These are phyloP conservation scores for Tiaroga cobitis DNA, from an alignment of 2,797 vertebrate species.

Conservation along the genomic window DNA sequence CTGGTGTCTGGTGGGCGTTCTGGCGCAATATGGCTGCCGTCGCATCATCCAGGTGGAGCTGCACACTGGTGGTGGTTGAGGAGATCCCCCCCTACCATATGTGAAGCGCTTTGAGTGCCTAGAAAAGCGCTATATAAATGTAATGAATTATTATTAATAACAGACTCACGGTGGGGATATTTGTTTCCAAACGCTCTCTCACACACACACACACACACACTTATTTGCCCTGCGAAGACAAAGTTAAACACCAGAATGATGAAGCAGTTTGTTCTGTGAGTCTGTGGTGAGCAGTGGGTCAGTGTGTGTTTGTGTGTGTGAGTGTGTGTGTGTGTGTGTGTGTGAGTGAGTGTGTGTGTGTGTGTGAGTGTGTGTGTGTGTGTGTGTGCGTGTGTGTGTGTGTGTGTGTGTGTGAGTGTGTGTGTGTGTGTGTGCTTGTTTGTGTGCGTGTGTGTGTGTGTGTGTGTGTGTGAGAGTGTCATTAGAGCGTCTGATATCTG, in stretches of 20 bases:
- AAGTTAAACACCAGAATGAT: slow-evolving; percentile 5
- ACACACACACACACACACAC: not conserved
- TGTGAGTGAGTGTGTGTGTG: slow-evolving; percentile 61
- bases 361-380: slow-evolving; percentile 66
- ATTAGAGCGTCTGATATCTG: slow-evolving; percentile 42
- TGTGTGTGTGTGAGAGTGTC: slow-evolving; percentile 64
- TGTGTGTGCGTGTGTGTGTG: slow-evolving; percentile 64
- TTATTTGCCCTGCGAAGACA: not conserved
- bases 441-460: slow-evolving; percentile 40
- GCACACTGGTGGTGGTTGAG: too few relatives aligned
- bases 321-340: slow-evolving; percentile 61
- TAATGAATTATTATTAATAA: too few relatives aligned
- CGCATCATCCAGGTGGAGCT: too few relatives aligned
- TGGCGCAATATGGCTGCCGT: too few relatives aligned
- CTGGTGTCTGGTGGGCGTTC: too few relatives aligned
- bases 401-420: slow-evolving; percentile 65
- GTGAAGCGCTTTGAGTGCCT: too few relatives aligned
- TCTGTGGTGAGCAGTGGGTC: not conserved
- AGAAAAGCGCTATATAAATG: too few relatives aligned
- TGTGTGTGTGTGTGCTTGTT: slow-evolving; percentile 57
- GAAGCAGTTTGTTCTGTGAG: slow-evolving; percentile 11
- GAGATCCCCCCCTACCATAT: too few relatives aligned
- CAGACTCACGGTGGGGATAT: too few relatives aligned
- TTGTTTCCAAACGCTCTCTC: too few relatives aligned
- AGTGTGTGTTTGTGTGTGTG: too few relatives aligned